A percentile compares a stretch with the other conserved stretches of the same genome.
Evolutionary conservation across 2,797 vertebrate species (phyloP).

Genomic region (Tympanoctomys barrerae): DNA sequence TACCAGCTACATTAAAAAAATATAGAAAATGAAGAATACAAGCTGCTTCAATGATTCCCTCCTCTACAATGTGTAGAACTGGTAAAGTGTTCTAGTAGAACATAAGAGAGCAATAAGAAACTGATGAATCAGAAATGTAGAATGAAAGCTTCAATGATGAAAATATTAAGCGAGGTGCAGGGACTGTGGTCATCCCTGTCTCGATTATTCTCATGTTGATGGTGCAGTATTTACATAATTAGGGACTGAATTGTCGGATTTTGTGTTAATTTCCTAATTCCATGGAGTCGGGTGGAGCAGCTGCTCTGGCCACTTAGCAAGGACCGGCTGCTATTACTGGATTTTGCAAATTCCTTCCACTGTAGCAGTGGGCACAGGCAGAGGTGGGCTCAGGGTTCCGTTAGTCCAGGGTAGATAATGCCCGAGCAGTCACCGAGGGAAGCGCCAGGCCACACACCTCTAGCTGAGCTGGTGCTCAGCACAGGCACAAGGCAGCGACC

Average conservation of each 20-base stretch:
- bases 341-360: constrained; percentile 40
- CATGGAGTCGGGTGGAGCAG: constrained; percentile 48
- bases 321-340: constrained; percentile 41
- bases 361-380: neutral
- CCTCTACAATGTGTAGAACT: neutral
- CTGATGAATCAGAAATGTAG: constrained; percentile 43
- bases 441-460: neutral
- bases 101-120: constrained; percentile 41
- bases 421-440: constrained; percentile 7
- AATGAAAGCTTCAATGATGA: constrained; percentile 62
- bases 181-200: constrained; percentile 63
- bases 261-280: constrained; percentile 52
- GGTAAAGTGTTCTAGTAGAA: constrained; percentile 30
- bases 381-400: neutral
- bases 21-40: constrained; percentile 35
- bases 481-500: neutral
- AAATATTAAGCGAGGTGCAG: constrained; percentile 62
- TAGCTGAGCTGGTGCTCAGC: neutral
- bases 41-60: neutral
- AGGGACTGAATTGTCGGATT: constrained; percentile 54
- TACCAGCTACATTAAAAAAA: neutral
- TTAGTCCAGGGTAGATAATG: constrained; percentile 24
- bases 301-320: constrained; percentile 38
- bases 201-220: constrained; percentile 65
- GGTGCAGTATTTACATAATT: constrained; percentile 46